Evolutionary conservation across 2,113 vertebrate species (phyloP).

Genomic region (Varanus salvator): DNA sequence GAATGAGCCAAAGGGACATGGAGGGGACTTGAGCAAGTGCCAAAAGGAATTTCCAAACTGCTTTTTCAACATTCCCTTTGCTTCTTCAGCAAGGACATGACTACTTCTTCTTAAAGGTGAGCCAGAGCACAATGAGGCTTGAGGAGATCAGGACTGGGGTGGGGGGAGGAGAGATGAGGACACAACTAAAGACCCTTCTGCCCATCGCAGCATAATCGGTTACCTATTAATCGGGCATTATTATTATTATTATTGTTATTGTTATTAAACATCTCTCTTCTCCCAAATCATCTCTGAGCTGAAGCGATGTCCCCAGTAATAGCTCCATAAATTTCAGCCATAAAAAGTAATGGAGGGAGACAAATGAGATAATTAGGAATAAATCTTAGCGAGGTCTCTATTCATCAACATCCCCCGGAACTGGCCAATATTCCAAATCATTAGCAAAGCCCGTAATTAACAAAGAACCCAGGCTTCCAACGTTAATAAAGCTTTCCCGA

Average conservation of each 20-base stretch:
- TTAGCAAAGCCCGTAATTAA: conserved; percentile 96
- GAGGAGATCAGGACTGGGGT: conserved; percentile 7
- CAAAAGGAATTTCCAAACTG: conserved; percentile 30
- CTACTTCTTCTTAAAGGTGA: neutral
- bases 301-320: conserved; percentile 82
- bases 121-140: neutral
- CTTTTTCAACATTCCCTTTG: conserved; percentile 29
- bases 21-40: conserved; percentile 49
- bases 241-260: conserved; percentile 79
- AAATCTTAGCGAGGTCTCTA: conserved; percentile 96
- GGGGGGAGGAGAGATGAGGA: neutral
- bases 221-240: conserved; percentile 65
- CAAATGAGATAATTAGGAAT: conserved; percentile 99
- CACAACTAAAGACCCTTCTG: conserved; percentile 1
- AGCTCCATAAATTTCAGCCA: conserved; percentile 99
- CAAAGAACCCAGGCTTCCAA: conserved; percentile 91
- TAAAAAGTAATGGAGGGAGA: conserved; percentile 99
- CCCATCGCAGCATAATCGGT: neutral
- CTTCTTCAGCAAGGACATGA: conserved; percentile 16
- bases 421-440: conserved; percentile 97
- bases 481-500: conserved; percentile 92
- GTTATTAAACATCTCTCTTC: conserved; percentile 78
- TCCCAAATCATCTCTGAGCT: conserved; percentile 65
- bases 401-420: conserved; percentile 96
- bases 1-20: conserved; percentile 29